phyloP scores from a whole-genome alignment of 2,888 invertebrate genomes.

The Carabus problematicus region DNA sequence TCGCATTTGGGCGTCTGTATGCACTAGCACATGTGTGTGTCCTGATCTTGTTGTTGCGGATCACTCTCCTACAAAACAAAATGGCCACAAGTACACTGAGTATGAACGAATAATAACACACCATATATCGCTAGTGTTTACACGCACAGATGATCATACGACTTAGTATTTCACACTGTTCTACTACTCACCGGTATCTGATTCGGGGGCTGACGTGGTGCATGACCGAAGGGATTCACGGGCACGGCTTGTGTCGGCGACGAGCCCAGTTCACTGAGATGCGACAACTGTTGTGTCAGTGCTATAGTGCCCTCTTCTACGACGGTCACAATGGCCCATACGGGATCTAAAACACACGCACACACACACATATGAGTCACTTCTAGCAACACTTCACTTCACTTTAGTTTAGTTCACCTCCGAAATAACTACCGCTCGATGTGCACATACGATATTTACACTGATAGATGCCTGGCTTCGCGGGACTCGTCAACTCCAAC shows the following conservation, averaged over 20 bases:
- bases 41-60: slow-evolving; percentile 45
- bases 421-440: slow-evolving; percentile 87
- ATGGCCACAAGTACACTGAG: not conserved
- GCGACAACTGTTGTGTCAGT: slow-evolving; percentile 78
- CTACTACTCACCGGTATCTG: slow-evolving; percentile 49
- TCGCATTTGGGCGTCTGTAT: not conserved
- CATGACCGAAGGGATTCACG: slow-evolving; percentile 51
- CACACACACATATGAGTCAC: not conserved
- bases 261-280: slow-evolving; percentile 63
- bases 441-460: slow-evolving; percentile 92
- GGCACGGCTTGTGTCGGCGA: slow-evolving; percentile 49
- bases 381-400: not conserved
- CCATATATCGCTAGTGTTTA: not conserved
- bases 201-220: slow-evolving; percentile 48
- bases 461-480: slow-evolving; percentile 75
- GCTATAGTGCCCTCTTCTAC: slow-evolving; percentile 82
- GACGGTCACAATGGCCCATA: slow-evolving; percentile 83
- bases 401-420: slow-evolving; percentile 68
- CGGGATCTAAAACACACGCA: slow-evolving; percentile 66
- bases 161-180: not conserved
- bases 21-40: slow-evolving; percentile 49
- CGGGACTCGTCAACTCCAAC: slow-evolving; percentile 82
- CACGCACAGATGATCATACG: too few species aligned
- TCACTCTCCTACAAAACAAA: slow-evolving; percentile 42
- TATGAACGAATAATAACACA: not conserved